Conservation (phyloP, 1,140 invertebrate genomes). For the Wasmannia auropunctata region DNA sequence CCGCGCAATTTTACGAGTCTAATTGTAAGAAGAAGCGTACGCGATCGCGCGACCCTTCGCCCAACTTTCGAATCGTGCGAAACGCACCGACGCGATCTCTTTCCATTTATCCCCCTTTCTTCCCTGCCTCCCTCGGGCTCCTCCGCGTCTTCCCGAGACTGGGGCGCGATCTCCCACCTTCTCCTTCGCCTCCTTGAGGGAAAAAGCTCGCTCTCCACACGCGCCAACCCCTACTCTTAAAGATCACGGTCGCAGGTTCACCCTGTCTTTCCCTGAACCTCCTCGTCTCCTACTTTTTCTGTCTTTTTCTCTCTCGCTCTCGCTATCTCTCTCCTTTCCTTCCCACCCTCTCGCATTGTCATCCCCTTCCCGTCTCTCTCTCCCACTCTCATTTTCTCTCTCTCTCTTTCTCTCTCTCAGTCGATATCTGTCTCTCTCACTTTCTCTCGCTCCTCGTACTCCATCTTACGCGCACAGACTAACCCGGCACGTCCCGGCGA, state of each 20-base stretch:
- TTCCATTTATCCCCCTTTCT: conserved; percentile 24
- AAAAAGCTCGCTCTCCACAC: conserved; percentile 42
- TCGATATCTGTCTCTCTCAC: background rate
- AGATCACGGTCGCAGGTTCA: conserved; percentile 74
- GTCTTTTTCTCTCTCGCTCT: conserved; percentile 6
- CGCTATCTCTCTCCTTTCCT: background rate
- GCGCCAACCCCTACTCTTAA: conserved; percentile 59
- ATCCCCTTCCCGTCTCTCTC: background rate
- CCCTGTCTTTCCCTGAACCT: conserved; percentile 50
- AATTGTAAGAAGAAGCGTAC: background rate
- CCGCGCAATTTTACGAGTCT: too few relatives aligned
- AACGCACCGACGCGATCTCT: background rate
- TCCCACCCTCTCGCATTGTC: background rate
- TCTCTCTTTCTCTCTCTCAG: too few relatives aligned
- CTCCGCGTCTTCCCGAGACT: conserved; percentile 57
- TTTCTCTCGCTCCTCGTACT: conserved; percentile 38
- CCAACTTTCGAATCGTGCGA: background rate
- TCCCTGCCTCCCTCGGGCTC: too few relatives aligned
- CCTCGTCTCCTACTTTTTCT: conserved; percentile 53
- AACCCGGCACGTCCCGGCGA: conserved; percentile 42
- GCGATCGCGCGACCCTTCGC: background rate
- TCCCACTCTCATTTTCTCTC: background rate
- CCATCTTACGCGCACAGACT: conserved; percentile 26
- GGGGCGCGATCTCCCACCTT: conserved; percentile 54
- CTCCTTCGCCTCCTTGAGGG: conserved; percentile 36